A percentile compares a stretch with the other conserved stretches of the same genome.
Conservation (phyloP, 2,797 vertebrate genomes). For the Pipistrellus pygmaeus region DNA sequence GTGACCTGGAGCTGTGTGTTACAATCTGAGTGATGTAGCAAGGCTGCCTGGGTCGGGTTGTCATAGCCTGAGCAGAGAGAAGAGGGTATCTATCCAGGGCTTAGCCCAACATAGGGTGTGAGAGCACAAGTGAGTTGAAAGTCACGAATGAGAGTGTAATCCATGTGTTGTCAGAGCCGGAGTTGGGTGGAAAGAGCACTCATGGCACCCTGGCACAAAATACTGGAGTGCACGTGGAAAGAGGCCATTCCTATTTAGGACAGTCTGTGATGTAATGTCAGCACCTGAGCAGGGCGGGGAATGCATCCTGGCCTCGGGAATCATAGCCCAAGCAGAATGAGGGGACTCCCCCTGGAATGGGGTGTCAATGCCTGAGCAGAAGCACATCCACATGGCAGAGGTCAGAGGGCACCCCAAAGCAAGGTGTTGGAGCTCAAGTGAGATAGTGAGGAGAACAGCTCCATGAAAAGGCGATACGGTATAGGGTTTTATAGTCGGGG, state of each 20-base stretch:
- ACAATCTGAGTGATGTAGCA: too few species aligned
- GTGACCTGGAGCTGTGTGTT: fast-evolving
- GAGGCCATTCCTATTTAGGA: fast-evolving
- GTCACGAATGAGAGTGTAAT: background rate
- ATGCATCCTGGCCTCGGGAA: background rate
- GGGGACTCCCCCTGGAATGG: fast-evolving
- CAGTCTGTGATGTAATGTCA: background rate
- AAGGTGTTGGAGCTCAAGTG: background rate
- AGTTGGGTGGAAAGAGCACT: background rate
- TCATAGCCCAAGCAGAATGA: background rate
- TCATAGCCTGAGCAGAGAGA: background rate
- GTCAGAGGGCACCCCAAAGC: background rate
- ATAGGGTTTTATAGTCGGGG: background rate
- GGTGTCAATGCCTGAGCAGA: background rate
- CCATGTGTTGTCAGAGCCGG: background rate
- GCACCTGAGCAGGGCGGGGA: background rate
- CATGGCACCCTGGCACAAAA: background rate
- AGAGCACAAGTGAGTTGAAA: fast-evolving
- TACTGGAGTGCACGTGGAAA: background rate
- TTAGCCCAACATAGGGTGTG: fast-evolving
- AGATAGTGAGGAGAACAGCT: background rate
- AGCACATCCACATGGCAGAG: background rate
- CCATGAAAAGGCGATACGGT: fast-evolving
- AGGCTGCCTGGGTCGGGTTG: background rate
- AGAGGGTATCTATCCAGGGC: fast-evolving